Base-by-base conservation (phyloP, 1,140 invertebrate genomes). In the Mesaphorura yosii region DNA sequence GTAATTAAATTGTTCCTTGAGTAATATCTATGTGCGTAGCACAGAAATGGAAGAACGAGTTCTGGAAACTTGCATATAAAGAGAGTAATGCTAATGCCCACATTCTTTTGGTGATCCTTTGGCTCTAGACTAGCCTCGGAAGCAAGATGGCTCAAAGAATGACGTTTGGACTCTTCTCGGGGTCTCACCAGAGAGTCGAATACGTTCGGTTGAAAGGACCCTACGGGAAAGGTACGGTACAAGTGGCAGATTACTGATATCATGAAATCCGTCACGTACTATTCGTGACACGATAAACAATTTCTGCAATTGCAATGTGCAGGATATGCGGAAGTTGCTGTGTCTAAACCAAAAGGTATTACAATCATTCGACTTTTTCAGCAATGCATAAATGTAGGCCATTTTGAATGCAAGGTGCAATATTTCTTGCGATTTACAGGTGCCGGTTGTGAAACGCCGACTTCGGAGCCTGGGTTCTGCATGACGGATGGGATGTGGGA, bases 181-280 rank as follows among this genome's bases (percentile, higher is more conserved):
- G 54, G 15, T 76, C 77, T 22, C 79, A 82, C 42, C 86, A 90
- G 64, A 78, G 93, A 61, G 86, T 93, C 63, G 94, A 98, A 74
- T 98, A 96, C 74, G 90, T 98, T 26, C 78, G 90, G 49, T 94
- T 98, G 89, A 88, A 93, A 71, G 94, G 94, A 48, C 93, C 94
- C 14, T 81, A 85, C 66, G 88, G 88, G 12, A 96, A 96, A 75
- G 19, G 7, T 41, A 6, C 10, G 10, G 31, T n/a, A 10, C 10
- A 34, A n/a, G 31, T 34, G 10, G n/a, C n/a, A n/a, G n/a, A n/a
- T n/a, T n/a, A n/a, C n/a, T n/a, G n/a, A n/a, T n/a, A n/a, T n/a
- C n/a, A n/a, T n/a, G n/a, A n/a, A n/a, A n/a, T n/a, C n/a, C n/a
- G n/a, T n/a, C n/a, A n/a, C n/a, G n/a, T n/a, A n/a, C n/a, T n/a